phyloP scores from a whole-genome alignment of 2,888 invertebrate genomes.

The Ophion ventricosus region DNA sequence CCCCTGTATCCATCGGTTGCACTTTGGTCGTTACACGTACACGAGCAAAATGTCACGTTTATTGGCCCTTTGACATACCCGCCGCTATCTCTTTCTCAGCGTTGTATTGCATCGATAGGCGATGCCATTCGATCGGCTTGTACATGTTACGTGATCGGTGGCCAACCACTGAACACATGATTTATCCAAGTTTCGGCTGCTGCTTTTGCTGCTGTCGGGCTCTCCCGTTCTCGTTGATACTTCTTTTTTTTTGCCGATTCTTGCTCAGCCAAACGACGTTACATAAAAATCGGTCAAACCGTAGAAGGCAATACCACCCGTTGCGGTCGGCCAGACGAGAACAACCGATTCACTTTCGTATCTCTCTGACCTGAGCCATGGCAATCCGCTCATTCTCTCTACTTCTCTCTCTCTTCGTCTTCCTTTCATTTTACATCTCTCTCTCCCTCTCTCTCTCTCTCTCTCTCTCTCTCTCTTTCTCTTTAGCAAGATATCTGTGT shows the following conservation, averaged over 20 bases:
- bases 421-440: conserved; percentile 33
- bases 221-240: conserved; percentile 11
- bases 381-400: conserved; percentile 25
- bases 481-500: too few relatives aligned
- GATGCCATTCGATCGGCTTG: not conserved
- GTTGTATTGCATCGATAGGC: conserved; percentile 13
- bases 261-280: conserved; percentile 47
- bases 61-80: conserved; percentile 5
- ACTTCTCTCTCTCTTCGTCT: conserved; percentile 21
- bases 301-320: conserved; percentile 64
- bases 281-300: conserved; percentile 64
- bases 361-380: conserved; percentile 42
- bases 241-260: conserved; percentile 16
- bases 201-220: not conserved
- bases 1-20: not conserved
- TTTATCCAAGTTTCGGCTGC: conserved; percentile 17
- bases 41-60: conserved; percentile 10
- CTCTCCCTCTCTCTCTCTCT: conserved; percentile 33
- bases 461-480: conserved; percentile 11
- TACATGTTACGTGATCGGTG: conserved; percentile 17
- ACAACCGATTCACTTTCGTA: conserved; percentile 61
- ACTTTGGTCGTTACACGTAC: conserved; percentile 9
- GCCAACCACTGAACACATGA: conserved; percentile 21
- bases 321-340: conserved; percentile 56
- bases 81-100: not conserved